Evolutionary conservation across 1,140 invertebrate species (phyloP).

Genomic region (Ceratosolen fusciceps): DNA sequence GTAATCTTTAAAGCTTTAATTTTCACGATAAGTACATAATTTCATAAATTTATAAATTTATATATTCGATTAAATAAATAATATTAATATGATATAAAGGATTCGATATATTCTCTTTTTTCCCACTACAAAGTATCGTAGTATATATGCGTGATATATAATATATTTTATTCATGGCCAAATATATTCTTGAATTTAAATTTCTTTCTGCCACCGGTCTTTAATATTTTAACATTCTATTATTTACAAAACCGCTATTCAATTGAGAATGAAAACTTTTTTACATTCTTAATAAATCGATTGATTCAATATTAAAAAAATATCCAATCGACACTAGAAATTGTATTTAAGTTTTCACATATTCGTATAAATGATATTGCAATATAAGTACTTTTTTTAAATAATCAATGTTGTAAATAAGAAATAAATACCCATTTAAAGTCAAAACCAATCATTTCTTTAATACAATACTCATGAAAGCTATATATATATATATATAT

Average conservation of each 20-base stretch:
- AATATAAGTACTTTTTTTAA: not conserved
- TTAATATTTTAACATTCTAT: slow-evolving; percentile 50
- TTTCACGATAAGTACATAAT: slow-evolving; percentile 22
- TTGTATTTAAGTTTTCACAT: slow-evolving; percentile 33
- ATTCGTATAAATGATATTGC: slow-evolving; percentile 26
- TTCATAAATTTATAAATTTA: slow-evolving; percentile 31
- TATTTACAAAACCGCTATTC: slow-evolving; percentile 10
- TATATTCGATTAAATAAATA: not conserved
- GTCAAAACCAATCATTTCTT: no score
- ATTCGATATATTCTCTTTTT: slow-evolving; percentile 35
- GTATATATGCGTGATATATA: slow-evolving; percentile 36
- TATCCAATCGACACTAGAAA: not conserved
- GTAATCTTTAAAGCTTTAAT: not conserved
- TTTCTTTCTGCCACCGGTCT: slow-evolving; percentile 62
- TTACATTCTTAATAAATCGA: not conserved
- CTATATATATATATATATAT: no score
- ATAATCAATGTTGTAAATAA: slow-evolving; percentile 46
- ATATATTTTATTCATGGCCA: slow-evolving; percentile 55
- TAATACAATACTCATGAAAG: no score
- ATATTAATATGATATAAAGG: not conserved
- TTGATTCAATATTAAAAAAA: not conserved
- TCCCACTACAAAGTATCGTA: slow-evolving; percentile 41
- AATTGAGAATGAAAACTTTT: slow-evolving; percentile 37
- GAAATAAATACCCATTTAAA: no score
- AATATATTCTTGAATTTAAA: slow-evolving; percentile 70